Conservation (phyloP, 1,140 invertebrate genomes). For the Drosophila pseudoananassae region DNA sequence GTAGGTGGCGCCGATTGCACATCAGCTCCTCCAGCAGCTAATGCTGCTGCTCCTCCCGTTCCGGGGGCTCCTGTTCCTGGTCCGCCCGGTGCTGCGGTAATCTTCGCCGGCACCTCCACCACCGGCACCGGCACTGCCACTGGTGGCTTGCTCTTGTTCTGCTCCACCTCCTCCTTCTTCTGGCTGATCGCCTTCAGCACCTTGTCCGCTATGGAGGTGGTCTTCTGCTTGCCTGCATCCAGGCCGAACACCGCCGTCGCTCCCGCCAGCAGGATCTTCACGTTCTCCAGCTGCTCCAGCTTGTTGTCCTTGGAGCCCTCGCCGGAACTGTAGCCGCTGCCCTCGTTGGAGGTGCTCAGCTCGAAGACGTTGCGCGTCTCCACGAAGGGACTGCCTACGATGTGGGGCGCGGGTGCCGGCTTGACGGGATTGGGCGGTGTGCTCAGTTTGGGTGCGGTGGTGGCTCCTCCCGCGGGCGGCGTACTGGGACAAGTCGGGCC, state of each 20-base stretch:
- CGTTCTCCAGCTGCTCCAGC: conserved; percentile 85
- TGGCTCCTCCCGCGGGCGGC: conserved; percentile 5
- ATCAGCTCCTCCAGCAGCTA: background rate
- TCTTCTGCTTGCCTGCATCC: conserved; percentile 75
- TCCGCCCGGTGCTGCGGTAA: background rate
- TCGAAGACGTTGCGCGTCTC: conserved; percentile 84
- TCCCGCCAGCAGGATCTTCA: conserved; percentile 73
- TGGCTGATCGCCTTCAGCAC: conserved; percentile 85
- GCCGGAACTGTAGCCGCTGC: conserved; percentile 82
- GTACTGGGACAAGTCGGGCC: conserved; percentile 24
- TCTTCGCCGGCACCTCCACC: background rate
- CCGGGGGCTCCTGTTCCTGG: background rate
- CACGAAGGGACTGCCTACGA: conserved; percentile 84
- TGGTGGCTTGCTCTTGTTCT: conserved; percentile 56
- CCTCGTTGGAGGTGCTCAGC: conserved; percentile 66
- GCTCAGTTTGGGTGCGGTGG: conserved; percentile 51
- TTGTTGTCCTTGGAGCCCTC: conserved; percentile 83
- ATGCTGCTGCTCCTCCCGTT: background rate
- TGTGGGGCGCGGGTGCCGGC: conserved; percentile 10
- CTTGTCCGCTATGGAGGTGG: conserved; percentile 87
- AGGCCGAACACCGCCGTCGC: conserved; percentile 67
- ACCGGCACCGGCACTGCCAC: background rate
- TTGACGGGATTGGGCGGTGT: conserved; percentile 52
- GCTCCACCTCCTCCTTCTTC: conserved; percentile 83
- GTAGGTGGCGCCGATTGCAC: background rate